Conservation (phyloP, 2,888 invertebrate genomes). For the Chouioia cunea region DNA sequence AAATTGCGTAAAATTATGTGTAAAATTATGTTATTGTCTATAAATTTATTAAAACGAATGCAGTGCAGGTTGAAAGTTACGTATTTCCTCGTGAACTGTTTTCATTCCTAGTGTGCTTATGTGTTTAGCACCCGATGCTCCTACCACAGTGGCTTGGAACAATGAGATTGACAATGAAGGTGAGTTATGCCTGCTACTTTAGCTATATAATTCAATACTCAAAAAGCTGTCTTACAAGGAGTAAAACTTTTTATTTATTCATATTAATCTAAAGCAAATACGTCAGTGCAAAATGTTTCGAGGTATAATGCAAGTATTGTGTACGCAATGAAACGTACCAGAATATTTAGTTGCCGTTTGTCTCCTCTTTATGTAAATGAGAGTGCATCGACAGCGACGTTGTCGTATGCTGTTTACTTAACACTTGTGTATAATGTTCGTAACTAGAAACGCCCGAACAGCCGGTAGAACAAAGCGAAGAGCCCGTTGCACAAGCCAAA, state of each 20-base stretch:
- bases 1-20: too few species aligned
- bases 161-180: slow-evolving; percentile 36
- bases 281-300: too few species aligned
- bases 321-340: too few species aligned
- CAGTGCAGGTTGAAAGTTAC: not conserved
- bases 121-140: slow-evolving; percentile 41
- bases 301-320: too few species aligned
- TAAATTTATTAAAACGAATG: too few species aligned
- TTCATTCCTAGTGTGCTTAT: slow-evolving; percentile 38
- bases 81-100: slow-evolving; percentile 29
- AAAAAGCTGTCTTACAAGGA: too few species aligned
- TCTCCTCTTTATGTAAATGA: too few species aligned
- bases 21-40: too few species aligned
- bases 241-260: too few species aligned
- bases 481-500: slow-evolving; percentile 27
- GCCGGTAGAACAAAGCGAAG: slow-evolving; percentile 18
- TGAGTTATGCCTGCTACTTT: slow-evolving; percentile 18
- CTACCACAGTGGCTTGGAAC: slow-evolving; percentile 31
- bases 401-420: slow-evolving; percentile 20
- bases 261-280: too few species aligned
- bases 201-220: too few species aligned
- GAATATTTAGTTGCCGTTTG: too few species aligned
- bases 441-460: slow-evolving; percentile 28
- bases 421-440: slow-evolving; percentile 35
- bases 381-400: not conserved